phyloP scores from a whole-genome alignment of 1,140 invertebrate genomes.

The Drosophila baimaii region DNA sequence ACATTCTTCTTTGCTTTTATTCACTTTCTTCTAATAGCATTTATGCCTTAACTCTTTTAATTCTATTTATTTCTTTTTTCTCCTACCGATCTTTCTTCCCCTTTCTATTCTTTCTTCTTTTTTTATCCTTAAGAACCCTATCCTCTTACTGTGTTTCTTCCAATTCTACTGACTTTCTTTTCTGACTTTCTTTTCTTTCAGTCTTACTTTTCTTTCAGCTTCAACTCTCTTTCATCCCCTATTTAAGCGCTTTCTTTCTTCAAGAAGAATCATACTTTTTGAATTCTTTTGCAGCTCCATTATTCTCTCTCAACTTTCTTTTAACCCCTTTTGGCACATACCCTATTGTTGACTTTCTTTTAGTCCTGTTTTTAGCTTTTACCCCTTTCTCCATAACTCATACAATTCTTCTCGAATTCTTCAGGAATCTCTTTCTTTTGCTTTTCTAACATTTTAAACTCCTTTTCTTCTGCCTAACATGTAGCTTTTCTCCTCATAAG shows the following conservation, averaged over 20 bases:
- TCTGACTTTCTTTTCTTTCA: background rate
- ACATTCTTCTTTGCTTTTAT: background rate
- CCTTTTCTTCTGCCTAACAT: background rate
- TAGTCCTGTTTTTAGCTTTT: background rate
- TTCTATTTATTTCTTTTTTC: background rate
- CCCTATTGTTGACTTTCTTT: too few species aligned
- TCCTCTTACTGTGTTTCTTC: background rate
- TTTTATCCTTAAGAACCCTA: too few species aligned
- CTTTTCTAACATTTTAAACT: background rate
- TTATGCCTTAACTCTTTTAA: background rate
- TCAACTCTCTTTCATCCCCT: background rate
- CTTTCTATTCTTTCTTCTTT: background rate
- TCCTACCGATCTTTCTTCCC: background rate
- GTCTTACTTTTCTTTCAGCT: background rate
- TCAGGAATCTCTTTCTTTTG: background rate
- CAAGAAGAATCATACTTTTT: background rate
- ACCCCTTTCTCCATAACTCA: background rate
- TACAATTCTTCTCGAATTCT: background rate
- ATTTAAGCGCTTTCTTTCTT: background rate
- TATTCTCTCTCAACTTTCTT: background rate
- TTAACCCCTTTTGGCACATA: background rate
- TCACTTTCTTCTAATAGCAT: background rate
- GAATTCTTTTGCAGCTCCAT: background rate
- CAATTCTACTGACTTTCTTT: background rate
- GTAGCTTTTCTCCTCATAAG: background rate